phyloP scores from a whole-genome alignment of 2,797 vertebrate genomes.

The Aythya fuligula region DNA sequence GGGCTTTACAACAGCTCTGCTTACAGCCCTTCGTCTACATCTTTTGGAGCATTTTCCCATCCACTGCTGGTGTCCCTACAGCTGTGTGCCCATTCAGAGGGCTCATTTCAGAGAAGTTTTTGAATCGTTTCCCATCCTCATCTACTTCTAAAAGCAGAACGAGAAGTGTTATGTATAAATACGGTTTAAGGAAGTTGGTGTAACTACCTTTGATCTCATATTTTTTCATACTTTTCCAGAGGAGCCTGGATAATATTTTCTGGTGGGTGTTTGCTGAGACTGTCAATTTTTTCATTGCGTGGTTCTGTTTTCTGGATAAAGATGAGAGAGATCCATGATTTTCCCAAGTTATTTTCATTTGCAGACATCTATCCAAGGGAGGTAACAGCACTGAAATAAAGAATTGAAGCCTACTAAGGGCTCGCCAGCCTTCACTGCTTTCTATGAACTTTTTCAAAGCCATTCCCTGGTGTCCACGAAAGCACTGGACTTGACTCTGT shows the following conservation, averaged over 20 bases:
- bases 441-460: not conserved
- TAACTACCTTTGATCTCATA: slow-evolving; percentile 28
- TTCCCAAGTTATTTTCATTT: not conserved
- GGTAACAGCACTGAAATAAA: not conserved
- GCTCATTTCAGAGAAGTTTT: not conserved
- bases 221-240: slow-evolving; percentile 13
- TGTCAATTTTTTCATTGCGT: not conserved
- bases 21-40: not conserved
- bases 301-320: not conserved
- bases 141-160: slow-evolving; percentile 23
- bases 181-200: slow-evolving; percentile 3
- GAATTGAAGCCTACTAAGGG: not conserved
- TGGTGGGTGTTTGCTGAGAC: not conserved
- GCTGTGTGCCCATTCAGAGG: not conserved
- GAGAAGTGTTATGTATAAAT: slow-evolving; percentile 27
- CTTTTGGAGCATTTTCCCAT: not conserved
- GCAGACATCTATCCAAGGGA: not conserved
- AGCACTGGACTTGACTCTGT: not conserved
- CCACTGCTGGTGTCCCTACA: not conserved
- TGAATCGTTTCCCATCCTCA: slow-evolving; percentile 5
- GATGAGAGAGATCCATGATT: not conserved
- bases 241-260: not conserved
- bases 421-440: not conserved
- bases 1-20: not conserved
- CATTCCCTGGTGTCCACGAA: not conserved